Evolutionary conservation across 2,113 vertebrate species (phyloP).

Genomic region (Cyanoramphus novaezelandiae): DNA sequence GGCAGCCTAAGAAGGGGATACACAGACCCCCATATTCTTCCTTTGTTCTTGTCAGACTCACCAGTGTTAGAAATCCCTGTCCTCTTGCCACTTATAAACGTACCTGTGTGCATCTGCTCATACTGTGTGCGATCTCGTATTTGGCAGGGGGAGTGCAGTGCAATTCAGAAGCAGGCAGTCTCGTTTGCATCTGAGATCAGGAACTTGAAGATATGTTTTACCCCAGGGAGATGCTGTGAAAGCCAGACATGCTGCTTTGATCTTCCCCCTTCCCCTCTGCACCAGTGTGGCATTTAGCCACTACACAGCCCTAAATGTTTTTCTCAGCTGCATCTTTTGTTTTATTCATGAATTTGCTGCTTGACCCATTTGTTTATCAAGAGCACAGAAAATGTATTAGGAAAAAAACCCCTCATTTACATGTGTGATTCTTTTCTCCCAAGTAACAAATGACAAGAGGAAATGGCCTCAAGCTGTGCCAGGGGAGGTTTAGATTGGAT

Average conservation of each 20-base stretch:
- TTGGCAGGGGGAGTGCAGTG: background rate
- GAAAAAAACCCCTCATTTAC: background rate
- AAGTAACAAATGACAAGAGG: background rate
- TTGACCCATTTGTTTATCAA: background rate
- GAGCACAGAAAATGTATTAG: background rate
- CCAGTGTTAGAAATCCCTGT: background rate
- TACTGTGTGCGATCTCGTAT: rapidly evolving
- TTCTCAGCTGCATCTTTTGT: background rate
- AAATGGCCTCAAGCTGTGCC: background rate
- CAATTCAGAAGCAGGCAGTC: background rate
- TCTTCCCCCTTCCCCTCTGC: background rate
- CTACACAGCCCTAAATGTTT: background rate
- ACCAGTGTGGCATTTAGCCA: background rate
- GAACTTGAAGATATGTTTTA: background rate
- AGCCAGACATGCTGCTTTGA: background rate
- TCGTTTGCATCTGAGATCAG: background rate
- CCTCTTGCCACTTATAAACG: rapidly evolving
- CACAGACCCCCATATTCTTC: background rate
- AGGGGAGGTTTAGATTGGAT: background rate
- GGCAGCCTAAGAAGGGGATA: background rate
- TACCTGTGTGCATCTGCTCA: background rate
- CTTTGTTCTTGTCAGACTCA: background rate
- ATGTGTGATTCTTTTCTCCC: background rate
- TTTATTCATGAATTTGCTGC: background rate
- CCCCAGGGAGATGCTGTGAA: background rate